A percentile compares a stretch with the other conserved stretches of the same genome.
These are phyloP conservation scores for Meghimatium bilineatum DNA, from an alignment of 2,888 invertebrate genomes.

Conservation along the genomic window DNA sequence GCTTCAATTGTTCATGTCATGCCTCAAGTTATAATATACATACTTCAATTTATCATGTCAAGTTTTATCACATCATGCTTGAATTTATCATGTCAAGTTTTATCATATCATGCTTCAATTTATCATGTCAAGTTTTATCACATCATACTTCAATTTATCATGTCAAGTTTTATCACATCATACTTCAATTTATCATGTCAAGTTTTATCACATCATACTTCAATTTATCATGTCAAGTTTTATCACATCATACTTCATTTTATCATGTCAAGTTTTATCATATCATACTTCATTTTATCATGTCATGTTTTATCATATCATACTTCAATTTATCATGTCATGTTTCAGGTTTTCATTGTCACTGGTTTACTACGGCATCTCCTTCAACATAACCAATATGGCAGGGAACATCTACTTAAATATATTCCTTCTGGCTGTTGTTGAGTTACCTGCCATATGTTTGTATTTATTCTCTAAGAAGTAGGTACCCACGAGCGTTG, in stretches of 20 bases:
- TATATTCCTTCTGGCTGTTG: slow-evolving; percentile 40
- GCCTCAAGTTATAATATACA: no score
- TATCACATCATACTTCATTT: no score
- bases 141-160: no score
- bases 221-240: no score
- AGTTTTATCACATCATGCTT: no score
- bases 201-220: no score
- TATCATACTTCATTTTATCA: not conserved
- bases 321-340: not conserved
- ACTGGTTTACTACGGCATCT: slow-evolving; percentile 42
- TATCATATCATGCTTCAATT: no score
- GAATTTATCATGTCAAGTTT: no score
- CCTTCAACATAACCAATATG: slow-evolving; percentile 38
- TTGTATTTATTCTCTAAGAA: slow-evolving; percentile 2
- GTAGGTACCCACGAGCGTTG: slow-evolving; percentile 6
- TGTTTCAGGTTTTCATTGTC: slow-evolving; percentile 41
- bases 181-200: not conserved
- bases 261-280: not conserved
- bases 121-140: not conserved
- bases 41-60: not conserved
- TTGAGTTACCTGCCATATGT: slow-evolving; percentile 30
- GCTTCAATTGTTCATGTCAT: no score
- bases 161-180: no score
- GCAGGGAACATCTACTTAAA: slow-evolving; percentile 48
- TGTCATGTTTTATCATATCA: not conserved